Conservation (phyloP, 2,113 vertebrate genomes). For the Tyto alba region DNA sequence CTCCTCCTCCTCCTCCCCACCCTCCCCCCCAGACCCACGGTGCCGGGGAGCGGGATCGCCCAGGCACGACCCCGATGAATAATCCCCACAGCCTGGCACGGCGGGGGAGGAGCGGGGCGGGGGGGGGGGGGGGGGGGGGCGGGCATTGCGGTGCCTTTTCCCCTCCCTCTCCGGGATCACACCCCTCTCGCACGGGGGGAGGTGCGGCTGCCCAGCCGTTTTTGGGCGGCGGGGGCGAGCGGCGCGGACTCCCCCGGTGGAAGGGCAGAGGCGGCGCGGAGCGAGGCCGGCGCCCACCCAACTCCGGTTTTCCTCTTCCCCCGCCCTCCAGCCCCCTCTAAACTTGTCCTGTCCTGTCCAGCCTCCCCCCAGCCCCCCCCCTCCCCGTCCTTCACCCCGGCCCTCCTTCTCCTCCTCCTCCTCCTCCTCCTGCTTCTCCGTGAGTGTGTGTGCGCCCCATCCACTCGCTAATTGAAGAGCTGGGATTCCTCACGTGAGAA, state of each 20-base stretch:
- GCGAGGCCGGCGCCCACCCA: background rate
- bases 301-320: background rate
- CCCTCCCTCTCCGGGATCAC: background rate
- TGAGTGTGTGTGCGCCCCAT: background rate
- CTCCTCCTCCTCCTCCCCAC: background rate
- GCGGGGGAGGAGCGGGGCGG: background rate
- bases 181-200: background rate
- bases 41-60: background rate
- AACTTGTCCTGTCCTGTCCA: constrained; percentile 7
- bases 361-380: constrained; percentile 35
- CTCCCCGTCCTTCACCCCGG: constrained; percentile 39
- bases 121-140: background rate
- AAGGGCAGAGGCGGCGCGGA: constrained; percentile 21
- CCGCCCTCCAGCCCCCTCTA: background rate
- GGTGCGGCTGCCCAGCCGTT: background rate
- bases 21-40: background rate
- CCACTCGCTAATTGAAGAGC: constrained; percentile 89
- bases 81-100: background rate
- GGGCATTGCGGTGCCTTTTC: background rate
- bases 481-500: constrained; percentile 95
- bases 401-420: background rate
- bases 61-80: background rate
- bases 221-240: background rate
- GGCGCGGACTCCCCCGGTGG: background rate
- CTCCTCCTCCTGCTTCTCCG: too few species aligned